Evolutionary conservation across 2,888 invertebrate genomes (phyloP), one percentile per base, ranked within the genome.

Genomic region (Hemaris fuciformis): DNA sequence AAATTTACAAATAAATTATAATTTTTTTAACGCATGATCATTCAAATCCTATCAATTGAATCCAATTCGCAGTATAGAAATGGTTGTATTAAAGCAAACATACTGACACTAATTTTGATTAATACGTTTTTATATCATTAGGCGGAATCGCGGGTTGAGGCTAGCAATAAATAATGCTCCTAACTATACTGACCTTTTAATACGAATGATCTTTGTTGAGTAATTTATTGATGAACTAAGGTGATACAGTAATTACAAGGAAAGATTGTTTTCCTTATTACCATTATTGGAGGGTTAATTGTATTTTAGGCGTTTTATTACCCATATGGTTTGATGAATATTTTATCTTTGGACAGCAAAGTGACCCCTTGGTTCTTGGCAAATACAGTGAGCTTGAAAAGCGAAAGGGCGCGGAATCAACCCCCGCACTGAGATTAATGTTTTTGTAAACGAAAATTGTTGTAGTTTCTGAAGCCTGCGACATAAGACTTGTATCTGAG

Each of bases 101-200:
- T 31, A 53, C 10, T 18, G 31, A 18, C 8, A 1, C 8, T 31
- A 53, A 53, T 53, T 3, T 53, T 31, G 53, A 53, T 53, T 53
- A 53, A 53, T 53, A 31, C 18, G 31, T 27, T 31, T 45, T 53
- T 31, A 18, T 5, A 18, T 20, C 15, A 53, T 53, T 53, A 53
- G 31, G 10, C 3, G 13, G 2, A 53, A 31, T 18, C 31, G 27
- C 18, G 15, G 48, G 48, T 1, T 27, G 48, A 48, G 1, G 27
- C 53, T 18, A 53, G 48, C 27, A 27, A 53, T 53, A 53, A 53
- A 53, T 53, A 31, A 20, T 53, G 27, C 18, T 10, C 31, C 18
- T 53, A 53, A 53, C 31, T 53, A 53, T 31, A 53, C 18, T 53
- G 53, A 53, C 53, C 53, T 53, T 53, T 53, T 53, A 53, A 53